A percentile compares a stretch with the other conserved stretches of the same genome.
Conservation (phyloP, 2,113 vertebrate species). For the Cariama cristata region DNA sequence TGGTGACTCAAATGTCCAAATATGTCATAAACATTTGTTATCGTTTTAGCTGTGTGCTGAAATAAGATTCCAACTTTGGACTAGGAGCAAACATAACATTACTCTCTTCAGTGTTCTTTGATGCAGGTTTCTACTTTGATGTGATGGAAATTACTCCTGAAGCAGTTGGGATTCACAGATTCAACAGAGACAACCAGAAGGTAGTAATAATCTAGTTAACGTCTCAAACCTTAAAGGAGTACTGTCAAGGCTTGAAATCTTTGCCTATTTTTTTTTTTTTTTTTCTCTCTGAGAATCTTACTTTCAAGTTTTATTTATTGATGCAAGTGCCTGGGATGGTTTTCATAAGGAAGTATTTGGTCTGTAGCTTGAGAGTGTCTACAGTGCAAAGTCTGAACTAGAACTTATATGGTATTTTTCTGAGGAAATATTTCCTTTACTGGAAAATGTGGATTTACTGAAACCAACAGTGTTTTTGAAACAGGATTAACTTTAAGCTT, state of each 20-base stretch:
- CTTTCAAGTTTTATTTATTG: not conserved
- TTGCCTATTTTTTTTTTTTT: not conserved
- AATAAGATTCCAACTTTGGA: not conserved
- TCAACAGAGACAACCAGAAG: constrained; percentile 78
- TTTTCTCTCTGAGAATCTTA: not conserved
- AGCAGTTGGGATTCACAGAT: constrained; percentile 84
- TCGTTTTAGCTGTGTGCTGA: not conserved
- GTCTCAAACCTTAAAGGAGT: not conserved
- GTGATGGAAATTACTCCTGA: constrained; percentile 93
- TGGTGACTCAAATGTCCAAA: not conserved
- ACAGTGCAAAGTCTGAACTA: not conserved
- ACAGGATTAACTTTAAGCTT: not conserved
- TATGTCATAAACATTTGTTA: not conserved
- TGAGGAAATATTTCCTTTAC: not conserved
- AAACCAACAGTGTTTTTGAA: not conserved
- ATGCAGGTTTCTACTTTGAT: constrained; percentile 91
- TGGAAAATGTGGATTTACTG: constrained; percentile 4
- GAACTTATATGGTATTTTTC: not conserved
- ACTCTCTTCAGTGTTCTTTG: constrained; percentile 24
- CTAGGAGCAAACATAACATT: not conserved
- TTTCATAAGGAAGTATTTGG: not conserved
- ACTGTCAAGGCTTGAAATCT: not conserved
- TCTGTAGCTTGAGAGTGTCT: not conserved
- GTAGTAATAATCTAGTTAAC: constrained; percentile 64
- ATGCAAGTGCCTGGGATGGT: not conserved